A percentile compares a stretch with the other conserved stretches of the same genome.
phyloP scores from a whole-genome alignment of 2,888 invertebrate genomes.

The Papilio demoleus region DNA sequence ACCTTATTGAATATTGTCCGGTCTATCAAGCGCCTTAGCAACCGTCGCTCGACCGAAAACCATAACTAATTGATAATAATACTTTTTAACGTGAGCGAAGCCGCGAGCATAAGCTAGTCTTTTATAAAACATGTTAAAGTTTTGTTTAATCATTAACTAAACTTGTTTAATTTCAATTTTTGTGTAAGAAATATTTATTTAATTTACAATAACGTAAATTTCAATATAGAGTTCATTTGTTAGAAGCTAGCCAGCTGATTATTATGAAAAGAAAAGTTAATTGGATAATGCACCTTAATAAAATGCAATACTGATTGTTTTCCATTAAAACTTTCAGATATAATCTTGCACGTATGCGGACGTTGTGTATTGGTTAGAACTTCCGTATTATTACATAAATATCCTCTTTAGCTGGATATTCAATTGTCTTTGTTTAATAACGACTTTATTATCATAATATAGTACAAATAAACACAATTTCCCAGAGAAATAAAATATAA shows the following conservation, averaged over 20 bases:
- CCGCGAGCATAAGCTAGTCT: too few relatives aligned
- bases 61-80: too few relatives aligned
- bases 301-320: not conserved
- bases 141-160: too few relatives aligned
- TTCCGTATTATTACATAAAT: conserved; percentile 23
- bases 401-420: conserved; percentile 6
- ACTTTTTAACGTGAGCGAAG: too few relatives aligned
- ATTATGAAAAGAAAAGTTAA: not conserved
- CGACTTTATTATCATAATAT: not conserved
- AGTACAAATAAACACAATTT: not conserved
- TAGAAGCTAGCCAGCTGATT: not conserved
- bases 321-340: conserved; percentile 10
- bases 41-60: too few relatives aligned
- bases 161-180: too few relatives aligned
- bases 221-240: not conserved
- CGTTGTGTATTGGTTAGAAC: conserved; percentile 14
- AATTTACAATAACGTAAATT: not conserved
- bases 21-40: too few relatives aligned
- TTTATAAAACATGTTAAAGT: too few relatives aligned
- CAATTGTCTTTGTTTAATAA: conserved; percentile 13
- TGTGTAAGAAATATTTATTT: too few relatives aligned
- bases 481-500: not conserved
- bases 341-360: conserved; percentile 25
- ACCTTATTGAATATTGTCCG: too few relatives aligned
- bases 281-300: not conserved